Evolutionary conservation across 1,140 invertebrate species (phyloP), one percentile per base, ranked within the genome.

Genomic region (Tribolium castaneum): DNA sequence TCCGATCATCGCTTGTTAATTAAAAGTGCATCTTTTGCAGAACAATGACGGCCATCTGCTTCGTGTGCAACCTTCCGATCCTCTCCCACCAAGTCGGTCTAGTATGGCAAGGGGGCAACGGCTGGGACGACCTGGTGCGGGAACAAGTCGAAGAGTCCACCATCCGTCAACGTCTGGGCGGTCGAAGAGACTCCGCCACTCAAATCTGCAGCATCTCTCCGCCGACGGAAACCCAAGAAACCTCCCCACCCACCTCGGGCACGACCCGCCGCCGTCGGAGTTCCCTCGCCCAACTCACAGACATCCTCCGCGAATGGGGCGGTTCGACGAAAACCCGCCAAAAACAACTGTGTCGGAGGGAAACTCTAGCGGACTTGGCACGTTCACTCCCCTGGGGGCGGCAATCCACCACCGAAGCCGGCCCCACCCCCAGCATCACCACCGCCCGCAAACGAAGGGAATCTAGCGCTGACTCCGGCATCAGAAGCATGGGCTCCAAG

Each of bases 1-100:
- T 19, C 16, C 16, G 1, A 19, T 19, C 16, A 19, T 19, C 16
- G 2, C 16, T 19, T 2, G 16, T 59, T 54, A 30, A 74, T 62
- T 34, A 45, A 62, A 14, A 22, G 16, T 19, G 9, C 30, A 7
- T 80, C 75, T 82, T 22, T 85, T 85, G 45, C 91, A 96, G 95
- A 91, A 96, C 94, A 84, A 96, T 96, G 94, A 95, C 95, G 83
- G 93, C 95, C 85, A 94, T 97, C 87, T 98, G 96, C 89, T 98
- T 97, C 89, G 95, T 97, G 80, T 98, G 96, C 92, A 97, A 97
- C 88, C 90, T 97, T 83, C 96, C 96, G 79, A 97, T 97, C 85
- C 90, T 97, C 83, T 96, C 94, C 77, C 95, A 97, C 88, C 96
- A 97, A 90, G 96, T 97, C 85, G 95, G 95, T 6, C 87, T 97